Evolutionary conservation across 2,888 invertebrate species (phyloP), one percentile per base, ranked within the genome.

Genomic region (Bugulina stolonifera): DNA sequence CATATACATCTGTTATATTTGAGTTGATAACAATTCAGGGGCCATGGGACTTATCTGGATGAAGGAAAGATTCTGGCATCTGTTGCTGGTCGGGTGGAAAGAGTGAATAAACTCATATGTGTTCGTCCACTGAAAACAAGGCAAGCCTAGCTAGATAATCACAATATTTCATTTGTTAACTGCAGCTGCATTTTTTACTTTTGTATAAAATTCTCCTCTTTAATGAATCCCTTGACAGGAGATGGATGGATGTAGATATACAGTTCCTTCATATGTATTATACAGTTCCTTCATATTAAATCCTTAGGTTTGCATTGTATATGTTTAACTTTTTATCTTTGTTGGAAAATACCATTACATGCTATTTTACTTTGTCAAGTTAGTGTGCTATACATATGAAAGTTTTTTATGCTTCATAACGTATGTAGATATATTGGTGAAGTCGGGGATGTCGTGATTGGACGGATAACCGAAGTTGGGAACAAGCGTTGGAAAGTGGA

Each of bases 361-460:
- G n/a, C n/a, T n/a, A n/a, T n/a, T n/a, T n/a, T n/a, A n/a, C n/a
- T n/a, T n/a, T n/a, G n/a, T n/a, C n/a, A n/a, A n/a, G n/a, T n/a
- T n/a, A n/a, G n/a, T n/a, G n/a, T n/a, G n/a, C n/a, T n/a, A n/a
- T n/a, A n/a, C n/a, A n/a, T n/a, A n/a, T n/a, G n/a, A n/a, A n/a
- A n/a, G n/a, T n/a, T n/a, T n/a, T n/a, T n/a, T n/a, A n/a, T n/a
- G n/a, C n/a, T n/a, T n/a, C n/a, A n/a, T n/a, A n/a, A n/a, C n/a
- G n/a, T n/a, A n/a, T 10, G 5, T 74, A 86, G 87, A 70, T 87
- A 87, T 76, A 82, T 81, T 76, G 87, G 87, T 10, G 96, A 97
- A 86, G 92, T 98, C 72, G 98, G 98, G 0, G 98, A 99, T 86
- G 94, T 99, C 0, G 90, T 99, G 14, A 93, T 99, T 2, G 99